Conservation (phyloP, 2,888 invertebrate genomes). For the Acrobasis repandana region DNA sequence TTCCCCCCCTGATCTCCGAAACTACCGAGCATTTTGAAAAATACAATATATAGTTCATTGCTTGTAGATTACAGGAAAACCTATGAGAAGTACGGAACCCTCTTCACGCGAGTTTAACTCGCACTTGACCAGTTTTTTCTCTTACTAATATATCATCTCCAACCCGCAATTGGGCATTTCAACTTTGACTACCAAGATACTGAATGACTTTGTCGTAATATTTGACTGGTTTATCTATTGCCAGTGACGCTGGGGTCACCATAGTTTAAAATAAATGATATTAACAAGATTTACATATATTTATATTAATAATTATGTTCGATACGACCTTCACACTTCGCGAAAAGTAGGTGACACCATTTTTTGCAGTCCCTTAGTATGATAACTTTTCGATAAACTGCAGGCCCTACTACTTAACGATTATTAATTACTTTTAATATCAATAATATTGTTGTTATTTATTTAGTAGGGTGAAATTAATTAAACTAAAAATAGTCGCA, state of each 20-base stretch:
- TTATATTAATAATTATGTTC: constrained; percentile 49
- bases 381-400: constrained; percentile 57
- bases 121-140: no score
- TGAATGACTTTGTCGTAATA: not conserved
- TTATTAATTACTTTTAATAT: constrained; percentile 30
- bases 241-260: constrained; percentile 66
- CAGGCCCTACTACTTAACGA: constrained; percentile 36
- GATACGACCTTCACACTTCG: constrained; percentile 69
- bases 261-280: constrained; percentile 55
- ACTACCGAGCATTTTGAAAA: no score
- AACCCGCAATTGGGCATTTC: no score
- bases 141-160: no score
- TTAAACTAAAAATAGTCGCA: not conserved
- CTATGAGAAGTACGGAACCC: no score
- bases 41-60: no score
- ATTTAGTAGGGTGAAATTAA: not conserved
- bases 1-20: no score
- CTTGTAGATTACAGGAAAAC: no score
- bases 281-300: constrained; percentile 56
- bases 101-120: no score
- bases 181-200: constrained; percentile 2
- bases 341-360: constrained; percentile 74
- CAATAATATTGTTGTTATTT: constrained; percentile 9
- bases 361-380: constrained; percentile 48
- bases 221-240: constrained; percentile 47